phyloP scores from a whole-genome alignment of 2,888 invertebrate species.

The Azorinus chamasolen region DNA sequence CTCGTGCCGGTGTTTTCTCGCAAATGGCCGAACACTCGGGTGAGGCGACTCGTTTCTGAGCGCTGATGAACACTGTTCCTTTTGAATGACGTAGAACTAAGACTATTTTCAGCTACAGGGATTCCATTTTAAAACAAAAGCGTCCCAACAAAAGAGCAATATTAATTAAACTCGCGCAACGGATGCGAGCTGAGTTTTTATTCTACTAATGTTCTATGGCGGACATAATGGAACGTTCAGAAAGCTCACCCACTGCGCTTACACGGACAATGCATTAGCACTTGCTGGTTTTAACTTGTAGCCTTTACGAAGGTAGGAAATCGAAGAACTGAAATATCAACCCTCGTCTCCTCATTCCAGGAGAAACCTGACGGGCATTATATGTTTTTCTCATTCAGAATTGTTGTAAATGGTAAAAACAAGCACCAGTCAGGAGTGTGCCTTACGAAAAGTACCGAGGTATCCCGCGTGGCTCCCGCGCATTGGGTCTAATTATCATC shows the following conservation, averaged over 20 bases:
- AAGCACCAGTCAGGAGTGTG: constrained; percentile 40
- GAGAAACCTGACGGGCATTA: constrained; percentile 27
- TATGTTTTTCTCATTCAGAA: constrained; percentile 61
- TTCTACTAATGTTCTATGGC: not conserved
- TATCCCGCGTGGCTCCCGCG: too few species aligned
- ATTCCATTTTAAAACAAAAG: not conserved
- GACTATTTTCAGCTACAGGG: constrained; percentile 7
- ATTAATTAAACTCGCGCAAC: not conserved
- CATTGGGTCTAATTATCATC: too few species aligned
- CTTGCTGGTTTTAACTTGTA: constrained; percentile 57
- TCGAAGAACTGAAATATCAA: constrained; percentile 37
- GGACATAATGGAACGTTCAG: not conserved
- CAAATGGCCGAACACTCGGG: too few species aligned
- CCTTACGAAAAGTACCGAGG: constrained; percentile 55
- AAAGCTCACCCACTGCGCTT: constrained; percentile 30
- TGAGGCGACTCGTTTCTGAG: too few species aligned
- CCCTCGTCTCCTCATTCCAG: constrained; percentile 31
- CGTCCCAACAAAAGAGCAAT: not conserved
- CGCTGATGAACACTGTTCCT: too few species aligned
- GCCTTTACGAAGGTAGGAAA: constrained; percentile 41
- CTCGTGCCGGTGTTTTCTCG: too few species aligned
- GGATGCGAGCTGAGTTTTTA: constrained; percentile 12
- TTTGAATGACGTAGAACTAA: not conserved
- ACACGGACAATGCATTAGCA: constrained; percentile 68
- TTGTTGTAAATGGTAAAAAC: constrained; percentile 46